These are phyloP conservation scores for Melipona beecheii DNA, from an alignment of 2,888 invertebrate species.

Conservation along the genomic window DNA sequence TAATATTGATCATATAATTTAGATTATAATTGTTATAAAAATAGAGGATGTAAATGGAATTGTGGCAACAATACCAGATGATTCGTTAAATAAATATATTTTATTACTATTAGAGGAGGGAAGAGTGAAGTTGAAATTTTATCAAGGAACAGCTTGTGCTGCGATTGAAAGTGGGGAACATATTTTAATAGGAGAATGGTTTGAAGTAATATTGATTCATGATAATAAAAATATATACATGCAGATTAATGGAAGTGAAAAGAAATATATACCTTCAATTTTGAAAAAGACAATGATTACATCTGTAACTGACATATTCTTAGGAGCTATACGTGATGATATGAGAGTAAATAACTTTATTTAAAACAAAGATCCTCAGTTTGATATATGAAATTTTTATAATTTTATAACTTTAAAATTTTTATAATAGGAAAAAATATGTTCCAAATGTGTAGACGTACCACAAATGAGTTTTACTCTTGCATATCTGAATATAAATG, in stretches of 20 bases:
- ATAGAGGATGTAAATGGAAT: constrained; percentile 82
- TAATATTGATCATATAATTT: neutral
- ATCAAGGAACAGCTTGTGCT: constrained; percentile 78
- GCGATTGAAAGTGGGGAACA: constrained; percentile 83
- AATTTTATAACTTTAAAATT: neutral
- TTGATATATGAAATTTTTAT: neutral
- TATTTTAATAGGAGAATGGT: constrained; percentile 83
- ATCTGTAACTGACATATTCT: constrained; percentile 38
- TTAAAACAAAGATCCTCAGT: neutral
- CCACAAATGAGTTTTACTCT: constrained; percentile 58
- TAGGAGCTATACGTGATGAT: constrained; percentile 57
- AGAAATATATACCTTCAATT: constrained; percentile 43
- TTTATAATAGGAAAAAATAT: constrained; percentile 48
- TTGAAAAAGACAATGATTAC: constrained; percentile 34
- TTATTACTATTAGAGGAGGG: constrained; percentile 83
- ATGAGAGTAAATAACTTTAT: constrained; percentile 40
- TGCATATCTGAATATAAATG: constrained; percentile 56
- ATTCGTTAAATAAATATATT: constrained; percentile 79
- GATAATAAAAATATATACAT: constrained; percentile 84
- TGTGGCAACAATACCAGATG: constrained; percentile 82
- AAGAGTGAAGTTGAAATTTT: constrained; percentile 83
- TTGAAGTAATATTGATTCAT: constrained; percentile 81
- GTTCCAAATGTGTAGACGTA: constrained; percentile 43
- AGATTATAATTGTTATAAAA: constrained; percentile 83
- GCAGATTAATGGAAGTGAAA: constrained; percentile 82